These are phyloP conservation scores for Zoanthus sociatus DNA, from an alignment of 92 coral and sea anemone species.

Conservation along the genomic window DNA sequence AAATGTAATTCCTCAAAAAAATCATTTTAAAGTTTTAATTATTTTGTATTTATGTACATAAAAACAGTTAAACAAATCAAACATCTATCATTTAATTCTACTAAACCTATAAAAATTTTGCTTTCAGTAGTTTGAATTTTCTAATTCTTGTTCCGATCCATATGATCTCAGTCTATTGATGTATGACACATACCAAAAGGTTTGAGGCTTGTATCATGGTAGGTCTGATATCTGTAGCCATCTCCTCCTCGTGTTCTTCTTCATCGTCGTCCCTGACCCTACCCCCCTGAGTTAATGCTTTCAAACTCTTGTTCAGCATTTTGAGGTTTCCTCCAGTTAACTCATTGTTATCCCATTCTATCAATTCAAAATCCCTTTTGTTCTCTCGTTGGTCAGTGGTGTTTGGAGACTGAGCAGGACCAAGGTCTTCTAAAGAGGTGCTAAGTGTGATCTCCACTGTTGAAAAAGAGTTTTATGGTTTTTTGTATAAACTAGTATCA, in stretches of 20 bases:
- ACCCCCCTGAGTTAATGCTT: conserved; percentile 62
- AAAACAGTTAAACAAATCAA: too few relatives aligned
- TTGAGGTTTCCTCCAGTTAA: conserved; percentile 93
- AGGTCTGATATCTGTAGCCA: conserved; percentile 79
- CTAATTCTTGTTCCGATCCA: too few relatives aligned
- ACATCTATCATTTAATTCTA: too few relatives aligned
- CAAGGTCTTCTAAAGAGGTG: conserved; percentile 62
- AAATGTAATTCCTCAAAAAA: too few relatives aligned
- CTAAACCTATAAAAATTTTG: too few relatives aligned
- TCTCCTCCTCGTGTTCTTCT: conserved; percentile 70
- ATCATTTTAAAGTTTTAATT: too few relatives aligned
- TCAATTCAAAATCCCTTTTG: conserved; percentile 63
- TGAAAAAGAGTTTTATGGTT: too few relatives aligned
- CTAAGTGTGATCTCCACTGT: conserved; percentile 68
- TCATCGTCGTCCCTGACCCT: conserved; percentile 49
- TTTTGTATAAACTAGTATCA: too few relatives aligned
- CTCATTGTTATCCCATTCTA: conserved; percentile 75
- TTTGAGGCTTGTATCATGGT: conserved; percentile 84
- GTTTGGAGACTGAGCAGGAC: conserved; percentile 80
- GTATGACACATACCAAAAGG: conserved; percentile 63
- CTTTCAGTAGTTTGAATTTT: too few relatives aligned
- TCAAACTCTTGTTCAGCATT: conserved; percentile 74
- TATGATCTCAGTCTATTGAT: not conserved
- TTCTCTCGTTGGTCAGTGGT: conserved; percentile 67
- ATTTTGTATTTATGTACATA: too few relatives aligned